These are phyloP conservation scores for Griposia aprilina DNA, from an alignment of 2,888 invertebrate species.

Conservation along the genomic window DNA sequence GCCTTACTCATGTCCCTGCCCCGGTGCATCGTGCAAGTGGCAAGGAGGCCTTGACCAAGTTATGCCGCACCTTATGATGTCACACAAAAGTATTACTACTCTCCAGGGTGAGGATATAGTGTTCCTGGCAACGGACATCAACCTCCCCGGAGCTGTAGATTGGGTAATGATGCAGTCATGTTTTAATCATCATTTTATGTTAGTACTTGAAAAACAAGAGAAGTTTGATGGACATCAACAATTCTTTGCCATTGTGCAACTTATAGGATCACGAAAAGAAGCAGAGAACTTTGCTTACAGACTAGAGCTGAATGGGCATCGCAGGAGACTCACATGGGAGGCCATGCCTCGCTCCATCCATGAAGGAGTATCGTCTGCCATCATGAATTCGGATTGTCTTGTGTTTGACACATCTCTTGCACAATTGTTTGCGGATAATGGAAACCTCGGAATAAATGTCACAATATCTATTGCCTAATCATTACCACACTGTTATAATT, in stretches of 20 bases:
- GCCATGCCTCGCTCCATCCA: slow-evolving; percentile 99
- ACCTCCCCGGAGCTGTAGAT: slow-evolving; percentile 99
- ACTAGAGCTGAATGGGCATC: slow-evolving; percentile 98
- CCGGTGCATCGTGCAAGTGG: slow-evolving; percentile 99
- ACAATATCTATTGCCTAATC: slow-evolving; percentile 97
- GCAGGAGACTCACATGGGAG: slow-evolving; percentile 99
- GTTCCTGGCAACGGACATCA: slow-evolving; percentile 99
- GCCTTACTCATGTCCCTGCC: slow-evolving; percentile 99
- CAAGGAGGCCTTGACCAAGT: slow-evolving; percentile 99
- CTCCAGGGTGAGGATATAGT: slow-evolving; percentile 99
- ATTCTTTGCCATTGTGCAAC: slow-evolving; percentile 99
- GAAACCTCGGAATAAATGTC: slow-evolving; percentile 99
- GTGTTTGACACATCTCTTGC: slow-evolving; percentile 99
- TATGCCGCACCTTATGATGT: slow-evolving; percentile 99
- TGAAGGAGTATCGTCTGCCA: slow-evolving; percentile 99
- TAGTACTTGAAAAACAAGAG: slow-evolving; percentile 99
- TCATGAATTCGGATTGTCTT: slow-evolving; percentile 99
- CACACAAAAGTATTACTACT: slow-evolving; percentile 99
- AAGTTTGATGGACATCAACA: slow-evolving; percentile 99
- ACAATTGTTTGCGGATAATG: slow-evolving; percentile 99
- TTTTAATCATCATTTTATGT: slow-evolving; percentile 99
- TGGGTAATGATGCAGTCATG: slow-evolving; percentile 99
- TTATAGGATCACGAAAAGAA: slow-evolving; percentile 99
- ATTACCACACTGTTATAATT: slow-evolving; percentile 70
- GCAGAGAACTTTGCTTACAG: slow-evolving; percentile 99